Evolutionary conservation across 2,888 invertebrate species (phyloP).

Genomic region (Allophyes oxyacanthae): DNA sequence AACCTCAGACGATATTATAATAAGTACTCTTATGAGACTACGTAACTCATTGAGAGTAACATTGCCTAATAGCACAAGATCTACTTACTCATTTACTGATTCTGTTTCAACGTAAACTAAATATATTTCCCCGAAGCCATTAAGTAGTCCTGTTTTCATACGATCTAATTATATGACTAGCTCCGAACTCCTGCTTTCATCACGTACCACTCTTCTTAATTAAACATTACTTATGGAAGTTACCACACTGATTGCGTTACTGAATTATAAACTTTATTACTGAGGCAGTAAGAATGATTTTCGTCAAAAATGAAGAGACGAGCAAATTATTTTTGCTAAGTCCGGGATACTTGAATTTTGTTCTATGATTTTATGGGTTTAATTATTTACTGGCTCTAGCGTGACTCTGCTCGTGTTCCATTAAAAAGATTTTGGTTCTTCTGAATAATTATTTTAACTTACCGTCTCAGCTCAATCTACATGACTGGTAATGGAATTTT

Average conservation of each 20-base stretch:
- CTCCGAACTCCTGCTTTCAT: conserved; percentile 67
- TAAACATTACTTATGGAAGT: conserved; percentile 73
- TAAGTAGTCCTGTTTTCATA: conserved; percentile 64
- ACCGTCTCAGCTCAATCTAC: no score
- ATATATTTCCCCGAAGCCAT: conserved; percentile 39
- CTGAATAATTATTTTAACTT: no score
- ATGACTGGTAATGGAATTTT: no score
- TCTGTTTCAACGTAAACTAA: conserved; percentile 37
- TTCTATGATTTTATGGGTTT: conserved; percentile 1
- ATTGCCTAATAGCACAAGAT: conserved; percentile 1
- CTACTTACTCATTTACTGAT: conserved; percentile 45
- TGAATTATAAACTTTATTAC: conserved; percentile 38
- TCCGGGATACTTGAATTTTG: conserved; percentile 5
- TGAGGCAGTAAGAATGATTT: conserved; percentile 3
- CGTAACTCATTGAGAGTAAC: conserved; percentile 4
- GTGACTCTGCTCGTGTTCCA: not conserved
- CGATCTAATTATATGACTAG: conserved; percentile 69
- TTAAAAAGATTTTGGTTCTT: not conserved
- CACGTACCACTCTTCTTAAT: conserved; percentile 79
- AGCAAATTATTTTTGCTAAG: conserved; percentile 5
- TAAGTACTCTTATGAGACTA: conserved; percentile 4
- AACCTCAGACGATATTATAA: not conserved
- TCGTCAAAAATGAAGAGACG: not conserved
- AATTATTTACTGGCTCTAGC: not conserved
- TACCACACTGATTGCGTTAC: conserved; percentile 34